Conservation (phyloP, 2,797 vertebrate genomes). For the Mallotus villosus region DNA sequence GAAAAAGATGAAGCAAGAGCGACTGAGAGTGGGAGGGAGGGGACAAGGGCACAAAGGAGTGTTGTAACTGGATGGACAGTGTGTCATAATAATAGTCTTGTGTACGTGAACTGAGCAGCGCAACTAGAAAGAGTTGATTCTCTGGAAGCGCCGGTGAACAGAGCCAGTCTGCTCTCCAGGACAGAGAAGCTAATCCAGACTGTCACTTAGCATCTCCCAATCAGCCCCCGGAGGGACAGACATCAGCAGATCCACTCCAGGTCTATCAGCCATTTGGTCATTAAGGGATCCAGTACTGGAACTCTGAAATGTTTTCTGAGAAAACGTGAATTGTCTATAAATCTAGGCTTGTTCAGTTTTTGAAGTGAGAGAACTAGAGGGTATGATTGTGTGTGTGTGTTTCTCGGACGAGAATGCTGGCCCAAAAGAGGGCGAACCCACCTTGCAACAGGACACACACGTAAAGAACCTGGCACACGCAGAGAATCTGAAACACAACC, state of each 20-base stretch:
- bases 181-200: constrained; percentile 57
- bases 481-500: constrained; percentile 62
- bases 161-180: constrained; percentile 43
- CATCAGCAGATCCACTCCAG: constrained; percentile 35
- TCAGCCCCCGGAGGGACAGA: constrained; percentile 30
- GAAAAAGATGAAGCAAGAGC: constrained; percentile 8
- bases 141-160: constrained; percentile 55
- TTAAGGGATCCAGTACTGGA: not conserved
- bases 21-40: not conserved
- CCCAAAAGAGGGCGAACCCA: constrained; percentile 47
- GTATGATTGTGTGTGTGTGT: constrained; percentile 2
- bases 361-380: not conserved
- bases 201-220: constrained; percentile 61
- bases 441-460: constrained; percentile 55
- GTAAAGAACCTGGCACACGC: constrained; percentile 35
- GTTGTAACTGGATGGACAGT: constrained; percentile 49
- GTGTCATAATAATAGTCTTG: constrained; percentile 60
- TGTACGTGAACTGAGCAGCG: constrained; percentile 53
- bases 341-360: too few species aligned
- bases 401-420: not conserved
- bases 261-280: constrained; percentile 25
- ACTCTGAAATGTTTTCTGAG: too few species aligned
- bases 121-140: constrained; percentile 50
- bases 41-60: not conserved
- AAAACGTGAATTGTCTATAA: too few species aligned